Base-by-base conservation (phyloP, 2,888 invertebrate species). In the Drosophila koepferae region DNA sequence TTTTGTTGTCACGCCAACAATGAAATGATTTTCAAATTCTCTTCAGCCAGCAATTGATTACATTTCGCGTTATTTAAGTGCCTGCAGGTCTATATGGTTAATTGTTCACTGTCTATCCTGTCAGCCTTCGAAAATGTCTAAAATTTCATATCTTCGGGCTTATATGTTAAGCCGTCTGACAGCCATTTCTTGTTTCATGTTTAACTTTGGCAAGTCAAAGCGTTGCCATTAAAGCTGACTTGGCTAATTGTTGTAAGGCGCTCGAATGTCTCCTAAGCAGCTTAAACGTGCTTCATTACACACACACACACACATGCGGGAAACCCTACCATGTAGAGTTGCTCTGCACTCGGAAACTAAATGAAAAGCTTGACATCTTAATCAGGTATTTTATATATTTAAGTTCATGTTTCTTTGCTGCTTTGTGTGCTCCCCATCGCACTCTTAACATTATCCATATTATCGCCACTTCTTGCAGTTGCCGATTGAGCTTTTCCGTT, bases 211-310 rank as follows among this genome's bases (percentile, higher is more conserved):
- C 55, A 63, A 53, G 68, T 63, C 60, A 53, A 67, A 65, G 70
- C 63, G 34, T 44, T 67, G 62, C 56, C 68, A 61, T 72, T 62
- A 64, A 62, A 61, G 64, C 55, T 51, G 58, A 49, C 34, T 51
- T 36, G 60, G 72, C 67, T 85, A 84, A 88, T 88, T 84, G 88
- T 88, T 85, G 69, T 77, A 82, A 86, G 76, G 79, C 81, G 83
- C 86, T 85, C 74, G 80, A 70, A 58, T 69, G 67, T 67, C 53
- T 51, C 49, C 44, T 80, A 87, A 84, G 83, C 86, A 48, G 88
- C 84, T 84, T 85, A 85, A 67, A 63, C 63, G 69, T 64, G 63
- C 58, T 16, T 43, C 58, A 54, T 10, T 40, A 60, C 14, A 48
- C 18, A 55, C 63, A 20, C 28, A 60, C n/a, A 46, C 20, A 48